Base-by-base conservation (phyloP, 2,888 invertebrate species). In the Dorcus parallelipipedus region DNA sequence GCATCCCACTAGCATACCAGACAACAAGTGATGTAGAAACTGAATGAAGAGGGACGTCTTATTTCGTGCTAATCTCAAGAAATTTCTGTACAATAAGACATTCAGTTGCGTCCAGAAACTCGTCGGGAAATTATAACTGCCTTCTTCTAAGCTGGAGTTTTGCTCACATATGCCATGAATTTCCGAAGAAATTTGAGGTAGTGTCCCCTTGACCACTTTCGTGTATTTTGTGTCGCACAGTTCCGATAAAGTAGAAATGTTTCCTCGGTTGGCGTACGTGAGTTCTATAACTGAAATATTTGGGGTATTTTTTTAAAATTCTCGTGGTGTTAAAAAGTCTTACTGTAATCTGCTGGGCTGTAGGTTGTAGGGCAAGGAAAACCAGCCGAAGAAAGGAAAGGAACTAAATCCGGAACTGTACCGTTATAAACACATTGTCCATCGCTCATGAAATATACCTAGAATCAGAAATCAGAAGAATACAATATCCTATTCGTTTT, bases 281-380 rank as follows among this genome's bases (percentile, higher is more conserved):
- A 45, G n/a, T 45, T 45, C 45, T 10, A 45, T 45, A 20, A 45
- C 45, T 45, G 45, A 45, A 45, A 45, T 8, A 10, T 20, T 20
- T 33, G 26, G 26, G 3, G 1, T 0, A 33, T 33, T 33, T 33
- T 33, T 33, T 33, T 33, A 1, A 6, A 33, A 33, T 6, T 33
- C 7, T 33, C 14, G 14, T 14, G 14, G 14, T 7, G 7, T 33
- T 33, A 33, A 9, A 45, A n/a, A 9, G 41, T 61, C 64, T 64
- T 60, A 66, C 66, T 61, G 38, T 85, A 90, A 75, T 90, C 90
- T 2, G 90, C 88, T 0, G 90, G 90, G 70, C 90, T 90, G 76
- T 90, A 86, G 40, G 87, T 88, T 7, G 83, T 82, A 2, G 90
- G 89, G 72, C 90, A 90, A 5, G 84, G 74, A 60, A 88, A 80